Percentiles rank a stretch among this genome's conserved stretches.
Evolutionary conservation across 2,113 vertebrate species (phyloP).

Genomic region (Chiloscyllium plagiosum): DNA sequence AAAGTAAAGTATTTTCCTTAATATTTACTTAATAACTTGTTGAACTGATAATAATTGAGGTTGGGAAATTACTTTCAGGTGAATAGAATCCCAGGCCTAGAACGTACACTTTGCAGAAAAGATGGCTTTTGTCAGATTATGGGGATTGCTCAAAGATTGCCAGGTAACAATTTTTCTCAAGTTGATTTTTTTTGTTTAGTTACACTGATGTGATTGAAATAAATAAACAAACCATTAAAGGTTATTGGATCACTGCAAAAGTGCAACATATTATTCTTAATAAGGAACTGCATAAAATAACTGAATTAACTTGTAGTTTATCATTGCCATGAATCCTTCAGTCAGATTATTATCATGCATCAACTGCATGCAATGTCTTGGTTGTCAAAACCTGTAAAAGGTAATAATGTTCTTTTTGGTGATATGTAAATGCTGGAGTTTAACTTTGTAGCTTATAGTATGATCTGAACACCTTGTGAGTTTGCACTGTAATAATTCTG

Average conservation of each 20-base stretch:
- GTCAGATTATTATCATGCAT: too few relatives aligned
- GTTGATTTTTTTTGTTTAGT: not conserved
- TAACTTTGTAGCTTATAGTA: not conserved
- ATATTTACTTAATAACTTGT: not conserved
- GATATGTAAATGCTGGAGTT: not conserved
- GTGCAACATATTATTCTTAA: not conserved
- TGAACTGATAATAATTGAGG: not conserved
- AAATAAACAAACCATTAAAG: not conserved
- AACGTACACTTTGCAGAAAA: slow-evolving; percentile 70
- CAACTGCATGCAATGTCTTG: not conserved
- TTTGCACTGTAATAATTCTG: not conserved
- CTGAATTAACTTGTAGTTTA: too few relatives aligned
- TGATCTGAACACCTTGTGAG: not conserved
- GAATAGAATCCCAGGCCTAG: slow-evolving; percentile 70
- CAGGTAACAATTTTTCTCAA: slow-evolving; percentile 60
- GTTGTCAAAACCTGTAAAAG: not conserved
- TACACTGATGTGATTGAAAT: not conserved
- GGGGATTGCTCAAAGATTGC: slow-evolving; percentile 53
- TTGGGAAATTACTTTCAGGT: slow-evolving; percentile 58
- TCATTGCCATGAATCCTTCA: not conserved
- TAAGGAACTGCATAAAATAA: not conserved
- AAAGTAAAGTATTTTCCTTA: not conserved
- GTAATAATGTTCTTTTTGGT: not conserved
- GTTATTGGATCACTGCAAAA: not conserved
- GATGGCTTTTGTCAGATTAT: slow-evolving; percentile 66